Evolutionary conservation across 2,888 invertebrate genomes (phyloP).

Genomic region (Ennomos quercinarius): DNA sequence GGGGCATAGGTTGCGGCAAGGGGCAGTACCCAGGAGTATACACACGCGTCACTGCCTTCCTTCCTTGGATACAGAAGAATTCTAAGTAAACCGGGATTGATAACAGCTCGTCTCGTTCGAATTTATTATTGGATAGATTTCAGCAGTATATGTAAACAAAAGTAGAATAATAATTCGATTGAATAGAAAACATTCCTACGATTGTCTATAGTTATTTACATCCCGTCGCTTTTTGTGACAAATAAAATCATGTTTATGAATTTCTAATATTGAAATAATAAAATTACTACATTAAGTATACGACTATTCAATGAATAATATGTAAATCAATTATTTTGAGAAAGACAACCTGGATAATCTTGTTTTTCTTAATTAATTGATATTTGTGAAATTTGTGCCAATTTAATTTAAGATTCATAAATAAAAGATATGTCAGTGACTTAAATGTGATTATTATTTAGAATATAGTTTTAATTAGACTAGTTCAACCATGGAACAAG

Average conservation of each 20-base stretch:
- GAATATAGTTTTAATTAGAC: conserved; percentile 17
- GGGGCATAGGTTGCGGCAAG: conserved; percentile 97
- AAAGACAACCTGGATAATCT: conserved; percentile 70
- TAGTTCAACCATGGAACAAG: conserved; percentile 17
- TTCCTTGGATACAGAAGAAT: conserved; percentile 95
- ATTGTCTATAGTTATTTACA: no score
- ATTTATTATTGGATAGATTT: background rate
- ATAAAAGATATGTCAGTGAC: conserved; percentile 43
- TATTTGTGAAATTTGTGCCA: conserved; percentile 59
- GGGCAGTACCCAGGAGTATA: conserved; percentile 97
- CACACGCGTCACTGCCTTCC: conserved; percentile 92
- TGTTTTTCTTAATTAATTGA: conserved; percentile 82
- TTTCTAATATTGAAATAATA: background rate
- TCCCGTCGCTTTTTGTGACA: no score
- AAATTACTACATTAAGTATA: conserved; percentile 25
- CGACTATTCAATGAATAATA: conserved; percentile 47
- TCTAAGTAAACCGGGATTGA: conserved; percentile 79
- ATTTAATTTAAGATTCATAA: conserved; percentile 52
- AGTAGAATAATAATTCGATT: background rate
- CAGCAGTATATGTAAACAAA: background rate
- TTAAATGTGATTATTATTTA: conserved; percentile 29
- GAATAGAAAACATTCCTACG: no score
- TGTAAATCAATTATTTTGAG: conserved; percentile 75
- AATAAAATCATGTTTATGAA: no score
- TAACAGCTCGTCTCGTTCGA: conserved; percentile 7